These are phyloP conservation scores for Drosophila ercepeae DNA, from an alignment of 1,140 invertebrate species.

Conservation along the genomic window DNA sequence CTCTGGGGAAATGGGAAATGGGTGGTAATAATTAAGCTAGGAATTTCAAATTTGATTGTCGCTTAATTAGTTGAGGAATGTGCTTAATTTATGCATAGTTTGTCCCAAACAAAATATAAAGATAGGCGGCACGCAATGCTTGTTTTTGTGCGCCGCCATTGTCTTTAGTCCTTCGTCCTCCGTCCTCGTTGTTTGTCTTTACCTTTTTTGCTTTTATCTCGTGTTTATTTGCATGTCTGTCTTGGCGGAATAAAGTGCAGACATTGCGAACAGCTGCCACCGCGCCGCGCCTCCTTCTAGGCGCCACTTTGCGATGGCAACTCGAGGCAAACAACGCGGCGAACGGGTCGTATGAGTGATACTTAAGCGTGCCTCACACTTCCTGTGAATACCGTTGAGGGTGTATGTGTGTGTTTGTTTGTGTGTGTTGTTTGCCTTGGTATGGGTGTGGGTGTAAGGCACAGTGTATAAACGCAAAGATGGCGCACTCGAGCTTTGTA, in stretches of 20 bases:
- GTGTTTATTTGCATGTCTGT: slow-evolving; percentile 75
- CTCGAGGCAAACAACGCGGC: slow-evolving; percentile 44
- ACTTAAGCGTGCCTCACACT: slow-evolving; percentile 47
- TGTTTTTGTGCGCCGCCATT: neutral
- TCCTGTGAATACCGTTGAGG: slow-evolving; percentile 2
- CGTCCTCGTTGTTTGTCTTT: slow-evolving; percentile 6
- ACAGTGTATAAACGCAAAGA: slow-evolving; percentile 58
- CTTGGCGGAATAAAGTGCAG: slow-evolving; percentile 57
- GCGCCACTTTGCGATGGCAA: slow-evolving; percentile 54
- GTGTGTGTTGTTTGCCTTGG: slow-evolving; percentile 2
- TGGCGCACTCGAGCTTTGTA: slow-evolving; percentile 65
- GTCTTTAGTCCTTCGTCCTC: neutral
- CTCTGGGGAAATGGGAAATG: slow-evolving; percentile 9
- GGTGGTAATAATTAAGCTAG: slow-evolving; percentile 16
- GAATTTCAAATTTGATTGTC: slow-evolving; percentile 60
- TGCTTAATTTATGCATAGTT: slow-evolving; percentile 56
- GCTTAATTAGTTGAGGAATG: slow-evolving; percentile 65
- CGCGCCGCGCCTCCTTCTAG: slow-evolving; percentile 10
- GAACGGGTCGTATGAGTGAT: slow-evolving; percentile 76
- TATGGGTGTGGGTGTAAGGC: slow-evolving; percentile 16
- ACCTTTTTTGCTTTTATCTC: slow-evolving; percentile 46
- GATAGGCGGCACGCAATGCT: neutral
- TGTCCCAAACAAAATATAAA: neutral
- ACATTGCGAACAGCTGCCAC: slow-evolving; percentile 41
- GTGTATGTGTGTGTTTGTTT: slow-evolving; percentile 13